These are phyloP conservation scores for Poecile montanus DNA, from an alignment of 2,797 vertebrate genomes.

Conservation along the genomic window DNA sequence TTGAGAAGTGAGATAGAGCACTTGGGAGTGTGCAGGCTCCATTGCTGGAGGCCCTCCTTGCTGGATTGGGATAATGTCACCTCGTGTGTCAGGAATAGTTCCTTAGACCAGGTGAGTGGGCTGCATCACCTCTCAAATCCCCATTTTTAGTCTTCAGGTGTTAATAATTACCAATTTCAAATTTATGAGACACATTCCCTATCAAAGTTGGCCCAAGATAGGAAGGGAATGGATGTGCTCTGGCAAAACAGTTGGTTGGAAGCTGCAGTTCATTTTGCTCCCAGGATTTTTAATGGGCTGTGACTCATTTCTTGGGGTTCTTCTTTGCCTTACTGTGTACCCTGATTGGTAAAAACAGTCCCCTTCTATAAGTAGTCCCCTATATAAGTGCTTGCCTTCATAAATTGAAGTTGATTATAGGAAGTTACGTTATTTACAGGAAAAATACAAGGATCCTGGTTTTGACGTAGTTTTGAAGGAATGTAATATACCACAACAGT, in stretches of 20 bases:
- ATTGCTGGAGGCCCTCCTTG: not conserved
- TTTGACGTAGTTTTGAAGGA: not conserved
- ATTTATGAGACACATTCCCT: not conserved
- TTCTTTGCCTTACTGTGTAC: not conserved
- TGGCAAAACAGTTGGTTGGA: not conserved
- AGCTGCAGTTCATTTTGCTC: not conserved
- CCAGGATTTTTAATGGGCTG: not conserved
- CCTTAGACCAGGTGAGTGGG: not conserved
- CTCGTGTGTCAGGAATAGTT: not conserved
- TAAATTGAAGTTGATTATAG: not conserved
- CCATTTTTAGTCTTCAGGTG: not conserved
- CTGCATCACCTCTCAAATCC: not conserved
- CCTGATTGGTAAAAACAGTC: not conserved
- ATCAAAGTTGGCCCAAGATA: rapidly evolving
- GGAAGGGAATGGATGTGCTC: rapidly evolving
- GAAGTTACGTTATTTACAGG: not conserved
- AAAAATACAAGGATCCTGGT: not conserved
- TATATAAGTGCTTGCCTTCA: not conserved
- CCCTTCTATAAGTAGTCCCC: not conserved
- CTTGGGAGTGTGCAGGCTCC: not conserved
- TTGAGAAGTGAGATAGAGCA: not conserved
- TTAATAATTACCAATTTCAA: not conserved
- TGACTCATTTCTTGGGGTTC: not conserved
- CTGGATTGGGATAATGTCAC: not conserved
- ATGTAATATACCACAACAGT: not conserved